Conservation (phyloP, 2,797 vertebrate species). For the Acipenser transmontanus region DNA sequence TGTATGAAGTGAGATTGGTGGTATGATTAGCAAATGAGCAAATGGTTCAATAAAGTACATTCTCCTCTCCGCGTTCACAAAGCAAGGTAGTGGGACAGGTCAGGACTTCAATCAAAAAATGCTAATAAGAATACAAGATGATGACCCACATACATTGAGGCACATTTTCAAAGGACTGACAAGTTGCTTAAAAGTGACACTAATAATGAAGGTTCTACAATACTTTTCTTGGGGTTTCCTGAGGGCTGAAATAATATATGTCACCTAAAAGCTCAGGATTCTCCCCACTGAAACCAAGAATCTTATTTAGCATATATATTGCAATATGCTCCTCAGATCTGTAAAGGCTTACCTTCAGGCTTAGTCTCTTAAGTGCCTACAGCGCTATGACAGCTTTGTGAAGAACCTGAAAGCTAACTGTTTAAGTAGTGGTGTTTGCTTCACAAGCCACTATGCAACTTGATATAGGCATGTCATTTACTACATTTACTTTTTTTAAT, state of each 20-base stretch:
- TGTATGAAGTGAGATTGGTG: too few relatives aligned
- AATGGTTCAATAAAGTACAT: background rate
- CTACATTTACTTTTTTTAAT: too few relatives aligned
- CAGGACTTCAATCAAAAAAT: too few relatives aligned
- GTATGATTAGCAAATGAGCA: too few relatives aligned
- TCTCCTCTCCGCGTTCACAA: constrained; percentile 13
- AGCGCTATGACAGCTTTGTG: background rate
- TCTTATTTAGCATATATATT: constrained; percentile 10
- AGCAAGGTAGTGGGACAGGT: constrained; percentile 9
- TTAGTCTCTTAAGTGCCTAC: background rate
- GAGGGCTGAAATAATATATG: constrained; percentile 40
- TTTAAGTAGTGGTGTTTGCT: background rate
- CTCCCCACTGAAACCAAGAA: constrained; percentile 10
- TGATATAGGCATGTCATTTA: constrained; percentile 9
- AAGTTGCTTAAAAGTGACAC: constrained; percentile 23
- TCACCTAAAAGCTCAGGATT: constrained; percentile 21
- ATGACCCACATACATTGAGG: constrained; percentile 17
- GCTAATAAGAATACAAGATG: constrained; percentile 7
- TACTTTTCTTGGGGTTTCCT: constrained; percentile 15
- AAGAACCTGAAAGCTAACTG: background rate
- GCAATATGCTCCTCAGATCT: constrained; percentile 12
- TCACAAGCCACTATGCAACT: constrained; percentile 1
- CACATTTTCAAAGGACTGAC: constrained; percentile 17
- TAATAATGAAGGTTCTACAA: constrained; percentile 25
- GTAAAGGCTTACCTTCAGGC: background rate